Base-by-base conservation (phyloP, 2,888 invertebrate species). In the Diachrysia chrysitis region DNA sequence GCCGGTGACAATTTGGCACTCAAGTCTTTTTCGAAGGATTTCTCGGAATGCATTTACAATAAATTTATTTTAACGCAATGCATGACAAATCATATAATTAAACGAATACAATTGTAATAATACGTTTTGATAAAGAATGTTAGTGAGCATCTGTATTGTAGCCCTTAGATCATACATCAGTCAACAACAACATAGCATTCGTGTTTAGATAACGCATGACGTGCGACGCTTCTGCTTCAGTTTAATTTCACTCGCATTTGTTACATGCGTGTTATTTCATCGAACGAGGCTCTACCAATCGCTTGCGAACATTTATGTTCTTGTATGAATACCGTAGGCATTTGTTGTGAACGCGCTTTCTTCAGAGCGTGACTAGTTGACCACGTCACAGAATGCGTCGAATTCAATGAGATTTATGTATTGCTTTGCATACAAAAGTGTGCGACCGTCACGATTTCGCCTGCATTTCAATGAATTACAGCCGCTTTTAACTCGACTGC, bases 231-330 rank as follows among this genome's bases (percentile, higher is more conserved):
- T 7, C 29, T 55, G 51, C 19, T 71, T 66, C 35, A 46, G 37
- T 61, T 73, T 63, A 14, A 63, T 70, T 69, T 75, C 57, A 61
- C 61, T 67, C n/a, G 21, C 23, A 54, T 21, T 68, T 16, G 60
- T 65, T 66, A 58, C 60, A 29, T 59, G 53, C 73, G 71, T 76
- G 79, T 78, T 85, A 77, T 83, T 85, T 78, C 81, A 87, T 84
- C 76, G 75, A 82, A 74, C 78, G 76, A 80, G 90, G 89, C 87
- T 87, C 87, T 86, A 89, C 90, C 84, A 83, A 86, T 88, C 82
- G 80, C 87, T 58, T 51, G 56, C 85, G 71, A 78, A 82, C 73
- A 74, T 85, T 84, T 83, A 85, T 83, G 82, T 79, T 81, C 73
- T 82, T 84, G 84, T 83, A 80, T 69, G 55, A 78, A 60, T 67